phyloP scores from a whole-genome alignment of 2,113 vertebrate species.

The Daphoenositta chrysoptera region DNA sequence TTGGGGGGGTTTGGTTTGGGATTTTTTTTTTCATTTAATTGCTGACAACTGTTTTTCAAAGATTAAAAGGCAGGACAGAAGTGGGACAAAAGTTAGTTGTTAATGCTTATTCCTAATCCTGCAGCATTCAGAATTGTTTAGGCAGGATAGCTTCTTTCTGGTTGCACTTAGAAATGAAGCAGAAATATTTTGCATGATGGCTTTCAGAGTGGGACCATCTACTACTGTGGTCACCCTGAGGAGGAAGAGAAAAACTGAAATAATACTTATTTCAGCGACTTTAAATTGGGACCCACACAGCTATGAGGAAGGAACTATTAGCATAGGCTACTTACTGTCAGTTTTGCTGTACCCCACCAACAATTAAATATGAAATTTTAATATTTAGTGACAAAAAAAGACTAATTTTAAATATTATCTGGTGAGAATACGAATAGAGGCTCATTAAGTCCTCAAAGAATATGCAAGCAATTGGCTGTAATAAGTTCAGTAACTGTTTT shows the following conservation, averaged over 20 bases:
- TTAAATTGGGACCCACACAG: background rate
- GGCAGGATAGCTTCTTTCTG: background rate
- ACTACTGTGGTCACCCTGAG: background rate
- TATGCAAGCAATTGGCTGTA: background rate
- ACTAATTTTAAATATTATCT: constrained; percentile 56
- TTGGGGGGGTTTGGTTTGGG: background rate
- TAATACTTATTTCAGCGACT: constrained; percentile 35
- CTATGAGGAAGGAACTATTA: constrained; percentile 16
- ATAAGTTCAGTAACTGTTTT: constrained; percentile 31
- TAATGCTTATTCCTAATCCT: background rate
- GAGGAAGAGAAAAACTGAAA: constrained; percentile 23
- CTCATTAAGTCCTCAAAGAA: constrained; percentile 47
- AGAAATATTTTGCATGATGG: constrained; percentile 29
- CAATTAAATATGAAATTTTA: constrained; percentile 45
- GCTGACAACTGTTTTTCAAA: background rate
- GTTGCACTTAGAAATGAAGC: background rate
- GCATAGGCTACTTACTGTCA: background rate
- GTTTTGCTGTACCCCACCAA: constrained; percentile 47
- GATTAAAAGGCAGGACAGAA: background rate
- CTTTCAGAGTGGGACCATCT: constrained; percentile 48
- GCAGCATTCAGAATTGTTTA: background rate
- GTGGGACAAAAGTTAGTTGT: background rate
- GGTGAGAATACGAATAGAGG: constrained; percentile 4
- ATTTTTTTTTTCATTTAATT: constrained; percentile 17
- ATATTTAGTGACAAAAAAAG: background rate